Evolutionary conservation across 2,113 vertebrate genomes (phyloP), one percentile per base, ranked within the genome.

Genomic region (Lepus americanus): DNA sequence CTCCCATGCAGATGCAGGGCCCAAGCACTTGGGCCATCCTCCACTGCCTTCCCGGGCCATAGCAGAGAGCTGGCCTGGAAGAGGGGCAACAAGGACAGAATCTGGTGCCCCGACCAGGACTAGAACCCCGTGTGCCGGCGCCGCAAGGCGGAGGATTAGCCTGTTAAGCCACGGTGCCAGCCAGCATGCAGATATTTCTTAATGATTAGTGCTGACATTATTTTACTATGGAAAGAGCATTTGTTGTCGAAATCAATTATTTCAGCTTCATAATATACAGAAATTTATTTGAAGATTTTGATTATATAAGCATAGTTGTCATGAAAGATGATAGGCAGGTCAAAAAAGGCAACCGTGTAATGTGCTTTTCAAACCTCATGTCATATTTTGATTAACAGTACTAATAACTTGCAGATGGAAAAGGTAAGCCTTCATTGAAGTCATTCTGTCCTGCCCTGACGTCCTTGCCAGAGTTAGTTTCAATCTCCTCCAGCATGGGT

Each of bases 331-430:
- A 22, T 39, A 78, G 4, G 53, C 13, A 80, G 25, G 33, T 93
- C 61, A 80, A 53, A 78, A 77, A 36, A 31, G 0, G 31, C 6
- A 85, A 3, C 39, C 33, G 0, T 31, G 10, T 31, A 72, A 27
- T 70, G 14, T 36, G 82, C 29, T 76, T 86, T 89, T 53, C 33
- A 79, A 85, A 53, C 5, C 27, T 14, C 83, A 92, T 7, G 53
- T 67, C 19, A 73, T 53, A 51, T 82, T 90, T 92, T 94, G 87
- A 82, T 84, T 89, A 89, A 93, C 5, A 83, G 6, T 77, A 9
- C 16, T 79, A 82, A 97, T 93, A 90, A 93, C 74, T 44, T 77
- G 1, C 19, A 91, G 23, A 0, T 78, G 23, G 7, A 12, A 70
- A 22, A 86, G 53, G 19, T 70, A 73, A 59, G 2, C 63, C 7